Evolutionary conservation across 2,113 vertebrate species (phyloP).

Genomic region (Bucco capensis): DNA sequence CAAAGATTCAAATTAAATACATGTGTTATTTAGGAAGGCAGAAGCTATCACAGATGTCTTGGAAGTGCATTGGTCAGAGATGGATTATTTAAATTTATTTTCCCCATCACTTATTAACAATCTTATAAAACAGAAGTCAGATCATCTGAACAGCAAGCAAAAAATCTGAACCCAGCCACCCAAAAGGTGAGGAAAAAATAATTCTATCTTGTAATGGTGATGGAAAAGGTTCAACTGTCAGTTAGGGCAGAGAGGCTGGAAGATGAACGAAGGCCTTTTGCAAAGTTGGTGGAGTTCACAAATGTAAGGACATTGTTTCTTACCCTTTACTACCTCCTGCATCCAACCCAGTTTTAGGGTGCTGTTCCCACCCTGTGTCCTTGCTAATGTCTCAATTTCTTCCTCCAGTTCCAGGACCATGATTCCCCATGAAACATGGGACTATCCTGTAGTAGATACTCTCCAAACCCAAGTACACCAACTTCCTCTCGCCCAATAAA

Average conservation of each 20-base stretch:
- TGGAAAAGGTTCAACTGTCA: neutral
- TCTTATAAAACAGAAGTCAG: neutral
- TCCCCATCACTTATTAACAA: neutral
- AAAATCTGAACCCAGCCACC: neutral
- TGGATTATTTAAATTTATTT: neutral
- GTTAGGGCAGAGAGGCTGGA: neutral
- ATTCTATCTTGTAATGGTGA: neutral
- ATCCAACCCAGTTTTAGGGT: neutral
- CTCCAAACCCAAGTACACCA: neutral
- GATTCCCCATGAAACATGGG: neutral
- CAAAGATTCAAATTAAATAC: neutral
- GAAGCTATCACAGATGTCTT: neutral
- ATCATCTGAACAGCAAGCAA: neutral
- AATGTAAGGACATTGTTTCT: neutral
- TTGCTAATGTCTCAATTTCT: neutral
- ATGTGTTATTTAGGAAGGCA: neutral
- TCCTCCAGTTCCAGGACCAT: neutral
- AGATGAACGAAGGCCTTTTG: neutral
- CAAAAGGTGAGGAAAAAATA: neutral
- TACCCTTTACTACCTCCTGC: neutral
- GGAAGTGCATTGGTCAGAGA: neutral
- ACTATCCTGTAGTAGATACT: neutral
- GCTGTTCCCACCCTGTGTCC: neutral
- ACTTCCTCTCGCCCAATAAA: neutral
- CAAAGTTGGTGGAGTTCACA: neutral